Percentiles rank a stretch among this genome's conserved stretches.
These are phyloP conservation scores for Ecliptopera silaceata DNA, from an alignment of 2,888 invertebrate genomes.

Conservation along the genomic window DNA sequence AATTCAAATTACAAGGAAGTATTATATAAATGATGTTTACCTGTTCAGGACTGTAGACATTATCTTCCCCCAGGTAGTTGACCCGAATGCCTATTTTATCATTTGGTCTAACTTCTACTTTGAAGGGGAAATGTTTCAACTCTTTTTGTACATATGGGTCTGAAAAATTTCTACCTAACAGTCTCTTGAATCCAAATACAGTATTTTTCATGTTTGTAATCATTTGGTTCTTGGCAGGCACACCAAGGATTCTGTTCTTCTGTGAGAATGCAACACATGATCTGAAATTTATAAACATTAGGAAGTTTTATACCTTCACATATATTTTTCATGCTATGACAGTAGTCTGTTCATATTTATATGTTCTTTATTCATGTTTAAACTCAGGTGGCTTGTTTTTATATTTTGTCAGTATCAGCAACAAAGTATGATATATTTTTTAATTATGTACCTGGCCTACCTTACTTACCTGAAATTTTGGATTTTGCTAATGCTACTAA, in stretches of 20 bases:
- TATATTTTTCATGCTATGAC: too few relatives aligned
- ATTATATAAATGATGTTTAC: constrained; percentile 46
- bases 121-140: constrained; percentile 89
- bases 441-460: too few relatives aligned
- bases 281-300: constrained; percentile 79
- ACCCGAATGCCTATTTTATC: constrained; percentile 95
- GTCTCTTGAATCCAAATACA: constrained; percentile 95
- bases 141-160: constrained; percentile 95
- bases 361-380: too few relatives aligned
- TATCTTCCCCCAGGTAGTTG: constrained; percentile 93
- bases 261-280: constrained; percentile 97
- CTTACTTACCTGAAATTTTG: too few relatives aligned
- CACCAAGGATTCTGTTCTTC: constrained; percentile 96
- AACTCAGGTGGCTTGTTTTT: too few relatives aligned
- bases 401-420: too few relatives aligned
- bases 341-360: too few relatives aligned
- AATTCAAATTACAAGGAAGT: not conserved
- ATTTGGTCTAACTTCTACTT: constrained; percentile 88
- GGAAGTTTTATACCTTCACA: not conserved
- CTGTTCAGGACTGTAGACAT: constrained; percentile 95
- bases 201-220: constrained; percentile 99
- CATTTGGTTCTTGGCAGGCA: constrained; percentile 98
- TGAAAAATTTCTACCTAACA: constrained; percentile 94
- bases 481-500: too few relatives aligned
- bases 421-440: too few relatives aligned